Base-by-base conservation (phyloP, 2,113 vertebrate species). In the Cisticola juncidis region DNA sequence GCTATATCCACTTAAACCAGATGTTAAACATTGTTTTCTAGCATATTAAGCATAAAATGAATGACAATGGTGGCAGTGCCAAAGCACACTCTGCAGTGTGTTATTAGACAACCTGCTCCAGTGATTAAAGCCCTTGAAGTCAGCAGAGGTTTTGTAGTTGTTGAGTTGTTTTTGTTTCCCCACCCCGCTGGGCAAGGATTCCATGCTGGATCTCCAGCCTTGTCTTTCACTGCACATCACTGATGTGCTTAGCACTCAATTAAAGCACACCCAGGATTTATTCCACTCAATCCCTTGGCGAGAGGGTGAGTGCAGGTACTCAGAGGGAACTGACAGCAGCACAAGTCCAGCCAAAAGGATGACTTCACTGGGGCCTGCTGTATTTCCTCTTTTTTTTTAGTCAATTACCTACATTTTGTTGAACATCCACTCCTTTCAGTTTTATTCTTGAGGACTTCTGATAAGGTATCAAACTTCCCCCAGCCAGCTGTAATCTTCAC, bases 401-500 rank as follows among this genome's bases (percentile, higher is more conserved):
- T 53, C 61, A 81, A 69, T 94, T 89, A 88, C 69, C 77, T 85
- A 12, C 40, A 44, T 93, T 85, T 68, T 8, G 2, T 62, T 58
- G 48, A 78, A 61, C 64, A 88, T 44, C 23, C 9, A 53, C 68
- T 88, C 74, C 76, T 92, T 92, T 88, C 62, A 36, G n/a, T 73
- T 91, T 88, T 77, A 73, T 97, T 92, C 64, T 73, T 68, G 60
- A 88, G 71, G 88, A 74, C n/a, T 86, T 53, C 54, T 68, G 93
- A 92, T 92, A 94, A 81, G 15, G 0, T 89, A 88, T 71, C 77
- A n/a, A 61, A 76, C 73, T 86, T 88, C 85, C 76, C 83, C 12
- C 20, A 93, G 60, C 64, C 1, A 0, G 25, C 14, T 56, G 68
- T 61, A 90, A 81, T 92, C 80, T 78, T 92, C 76, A 11, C 65